Evolutionary conservation across 2,888 invertebrate genomes (phyloP), one percentile per base, ranked within the genome.

Genomic region (Mactromeris polynyma): DNA sequence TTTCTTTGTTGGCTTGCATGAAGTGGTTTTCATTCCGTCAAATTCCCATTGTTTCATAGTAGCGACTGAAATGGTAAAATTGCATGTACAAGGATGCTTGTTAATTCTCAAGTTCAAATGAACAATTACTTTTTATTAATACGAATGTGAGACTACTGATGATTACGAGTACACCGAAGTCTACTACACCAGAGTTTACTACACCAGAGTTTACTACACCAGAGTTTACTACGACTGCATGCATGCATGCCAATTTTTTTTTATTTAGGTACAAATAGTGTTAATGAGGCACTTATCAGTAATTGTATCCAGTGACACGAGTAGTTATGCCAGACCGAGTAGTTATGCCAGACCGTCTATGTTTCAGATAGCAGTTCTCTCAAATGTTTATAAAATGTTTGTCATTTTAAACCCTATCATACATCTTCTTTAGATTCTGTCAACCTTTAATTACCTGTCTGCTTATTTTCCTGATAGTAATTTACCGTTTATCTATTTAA

Each of bases 211-310:
- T 46, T 33, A 51, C 17, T 38, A 58, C 46, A 1, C 14, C 46
- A 46, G 46, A 46, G 46, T 11, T 46, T 33, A 51, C 17, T 38
- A 58, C 26, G 58, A 54, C 21, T 69, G 82, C 82, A 82, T 69
- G 82, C 69, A 82, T 11, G 69, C 82, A 69, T 82, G 82, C 69
- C 40, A 40, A n/a, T 9, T 26, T n/a, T 64, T n/a, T n/a, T 64
- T 26, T 64, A 6, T 0, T 1, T n/a, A 26, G 58, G 26, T 64
- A 26, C 46, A 46, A 46, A 0, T 64, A 26, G 26, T 26, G 3
- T n/a, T n/a, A 64, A 64, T n/a, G n/a, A 26, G 26, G 11, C 2
- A 1, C n/a, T 64, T 26, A 64, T 64, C 58, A 64, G 26, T 64
- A 26, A 64, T 26, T 2, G n/a, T 26, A 64, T 64, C 58, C 58